Evolutionary conservation across 2,888 invertebrate species (phyloP).

Genomic region (Dryocosmus kuriphilus): DNA sequence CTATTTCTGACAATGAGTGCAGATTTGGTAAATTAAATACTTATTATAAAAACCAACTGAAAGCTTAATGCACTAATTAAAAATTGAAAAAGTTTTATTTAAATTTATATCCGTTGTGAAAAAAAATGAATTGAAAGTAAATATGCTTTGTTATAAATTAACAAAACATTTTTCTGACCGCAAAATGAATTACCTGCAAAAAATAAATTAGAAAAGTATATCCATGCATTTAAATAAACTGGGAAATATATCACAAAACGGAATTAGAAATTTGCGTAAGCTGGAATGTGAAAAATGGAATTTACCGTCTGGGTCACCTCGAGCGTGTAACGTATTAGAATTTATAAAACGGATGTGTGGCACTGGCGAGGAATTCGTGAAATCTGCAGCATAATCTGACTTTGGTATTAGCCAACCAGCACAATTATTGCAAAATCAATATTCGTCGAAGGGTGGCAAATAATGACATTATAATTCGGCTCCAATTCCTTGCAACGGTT

Average conservation of each 20-base stretch:
- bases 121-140: too few species aligned
- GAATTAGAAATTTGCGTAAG: too few species aligned
- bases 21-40: too few species aligned
- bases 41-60: too few species aligned
- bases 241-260: neutral
- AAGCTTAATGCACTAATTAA: too few species aligned
- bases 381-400: neutral
- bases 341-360: neutral
- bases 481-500: neutral
- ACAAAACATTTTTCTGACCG: neutral
- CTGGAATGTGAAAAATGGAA: neutral
- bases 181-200: too few species aligned
- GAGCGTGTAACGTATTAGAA: neutral
- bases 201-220: too few species aligned
- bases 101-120: too few species aligned
- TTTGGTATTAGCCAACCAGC: neutral
- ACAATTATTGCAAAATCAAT: conserved; percentile 19
- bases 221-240: neutral
- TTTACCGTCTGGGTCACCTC: neutral
- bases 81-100: too few species aligned
- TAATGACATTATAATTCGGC: conserved; percentile 17
- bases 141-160: neutral
- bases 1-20: too few species aligned
- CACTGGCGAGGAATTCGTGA: neutral
- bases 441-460: conserved; percentile 6